Conservation (phyloP, 2,888 invertebrate genomes). For the Leptinotarsa rubiginosa region DNA sequence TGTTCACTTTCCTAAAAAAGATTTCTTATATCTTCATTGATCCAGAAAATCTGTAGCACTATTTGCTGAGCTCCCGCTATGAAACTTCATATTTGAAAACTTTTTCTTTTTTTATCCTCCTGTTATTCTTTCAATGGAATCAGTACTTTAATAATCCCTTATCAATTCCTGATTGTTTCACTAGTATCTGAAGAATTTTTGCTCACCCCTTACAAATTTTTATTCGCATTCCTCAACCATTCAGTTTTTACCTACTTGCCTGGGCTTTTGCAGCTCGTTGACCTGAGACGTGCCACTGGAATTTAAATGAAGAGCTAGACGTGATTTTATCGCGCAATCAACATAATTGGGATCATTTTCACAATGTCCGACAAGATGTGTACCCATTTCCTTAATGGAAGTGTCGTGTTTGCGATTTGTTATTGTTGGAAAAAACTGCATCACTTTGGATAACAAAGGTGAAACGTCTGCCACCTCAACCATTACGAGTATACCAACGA, state of each 20-base stretch:
- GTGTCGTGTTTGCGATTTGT: not conserved
- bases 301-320: slow-evolving; percentile 6
- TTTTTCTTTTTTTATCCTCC: no score
- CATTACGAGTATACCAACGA: no score
- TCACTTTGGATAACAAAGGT: no score
- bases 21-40: no score
- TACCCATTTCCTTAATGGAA: slow-evolving; percentile 9
- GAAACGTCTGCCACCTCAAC: no score
- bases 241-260: not conserved
- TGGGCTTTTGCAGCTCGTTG: slow-evolving; percentile 11
- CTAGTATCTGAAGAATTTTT: not conserved
- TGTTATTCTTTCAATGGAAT: no score
- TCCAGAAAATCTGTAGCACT: no score
- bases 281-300: not conserved
- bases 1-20: no score
- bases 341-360: slow-evolving; percentile 3
- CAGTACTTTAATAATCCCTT: no score
- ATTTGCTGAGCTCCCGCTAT: no score
- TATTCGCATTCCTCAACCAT: not conserved
- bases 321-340: slow-evolving; percentile 10
- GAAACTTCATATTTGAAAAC: no score
- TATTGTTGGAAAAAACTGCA: not conserved
- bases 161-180: no score
- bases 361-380: slow-evolving; percentile 8
- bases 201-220: not conserved